These are phyloP conservation scores for Python bivittatus DNA, from an alignment of 2,113 vertebrate species.

Conservation along the genomic window DNA sequence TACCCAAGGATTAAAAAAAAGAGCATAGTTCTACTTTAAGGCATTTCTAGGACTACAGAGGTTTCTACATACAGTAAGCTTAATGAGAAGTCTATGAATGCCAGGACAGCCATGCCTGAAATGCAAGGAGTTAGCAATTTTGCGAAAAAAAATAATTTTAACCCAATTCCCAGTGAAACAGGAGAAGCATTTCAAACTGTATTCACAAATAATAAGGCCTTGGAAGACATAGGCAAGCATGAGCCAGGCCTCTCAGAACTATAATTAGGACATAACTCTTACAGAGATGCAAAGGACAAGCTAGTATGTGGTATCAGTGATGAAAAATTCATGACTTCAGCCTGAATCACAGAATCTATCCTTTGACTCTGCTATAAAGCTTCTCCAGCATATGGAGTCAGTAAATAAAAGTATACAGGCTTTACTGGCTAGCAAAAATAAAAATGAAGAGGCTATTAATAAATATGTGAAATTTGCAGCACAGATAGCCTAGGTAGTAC, in stretches of 20 bases:
- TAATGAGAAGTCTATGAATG: neutral
- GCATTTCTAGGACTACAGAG: neutral
- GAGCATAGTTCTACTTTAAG: neutral
- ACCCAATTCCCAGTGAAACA: slow-evolving; percentile 17
- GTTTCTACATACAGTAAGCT: neutral
- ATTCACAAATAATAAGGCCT: neutral
- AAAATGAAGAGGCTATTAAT: neutral
- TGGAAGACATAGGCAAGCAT: too few species aligned
- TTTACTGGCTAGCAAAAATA: neutral
- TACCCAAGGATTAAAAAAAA: neutral
- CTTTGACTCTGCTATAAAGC: neutral
- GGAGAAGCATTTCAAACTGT: slow-evolving; percentile 15
- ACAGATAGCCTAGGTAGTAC: too few species aligned
- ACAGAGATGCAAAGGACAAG: neutral
- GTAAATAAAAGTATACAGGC: neutral
- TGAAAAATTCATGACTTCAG: neutral
- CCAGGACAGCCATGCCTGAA: neutral
- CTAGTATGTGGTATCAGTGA: neutral
- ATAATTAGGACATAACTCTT: neutral
- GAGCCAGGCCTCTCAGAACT: neutral
- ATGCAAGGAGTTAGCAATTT: neutral
- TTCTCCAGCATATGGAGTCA: neutral
- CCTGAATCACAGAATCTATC: neutral
- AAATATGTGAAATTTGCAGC: neutral
- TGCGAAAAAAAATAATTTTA: neutral